Percentiles rank a stretch among this genome's conserved stretches.
Conservation (phyloP, 2,888 invertebrate species). For the Megastigmus dorsalis region DNA sequence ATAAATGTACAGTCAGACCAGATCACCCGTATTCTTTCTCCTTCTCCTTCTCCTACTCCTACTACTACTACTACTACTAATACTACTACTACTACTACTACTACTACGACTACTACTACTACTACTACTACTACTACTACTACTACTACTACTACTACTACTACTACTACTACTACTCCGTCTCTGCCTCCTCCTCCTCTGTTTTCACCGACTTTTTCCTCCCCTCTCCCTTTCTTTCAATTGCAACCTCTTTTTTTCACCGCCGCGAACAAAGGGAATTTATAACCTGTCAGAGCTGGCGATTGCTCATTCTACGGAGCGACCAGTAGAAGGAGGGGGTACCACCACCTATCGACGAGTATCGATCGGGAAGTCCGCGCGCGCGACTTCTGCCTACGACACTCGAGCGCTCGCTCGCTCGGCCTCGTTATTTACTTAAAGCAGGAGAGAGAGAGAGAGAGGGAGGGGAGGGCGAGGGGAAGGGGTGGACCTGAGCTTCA, state of each 20-base stretch:
- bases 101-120: too few species aligned
- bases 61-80: too few species aligned
- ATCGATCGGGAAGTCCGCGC: slow-evolving; percentile 33
- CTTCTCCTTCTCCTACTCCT: neutral
- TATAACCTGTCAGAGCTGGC: slow-evolving; percentile 46
- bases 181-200: neutral
- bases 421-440: slow-evolving; percentile 52
- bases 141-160: too few species aligned
- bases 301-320: slow-evolving; percentile 39
- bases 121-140: too few species aligned
- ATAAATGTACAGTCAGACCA: slow-evolving; percentile 46
- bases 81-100: too few species aligned
- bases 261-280: slow-evolving; percentile 48
- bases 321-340: neutral
- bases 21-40: too few species aligned
- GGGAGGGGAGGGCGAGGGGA: too few species aligned
- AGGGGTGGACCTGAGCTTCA: slow-evolving; percentile 20
- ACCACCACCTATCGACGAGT: slow-evolving; percentile 27
- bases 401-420: neutral
- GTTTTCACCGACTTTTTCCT: neutral
- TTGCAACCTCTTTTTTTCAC: slow-evolving; percentile 1
- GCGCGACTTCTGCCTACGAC: slow-evolving; percentile 35
- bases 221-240: neutral
- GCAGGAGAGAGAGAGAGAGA: too few species aligned
- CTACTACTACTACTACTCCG: too few species aligned